Conservation (phyloP, 2,797 vertebrate species). For the Semaprochilodus insignis region DNA sequence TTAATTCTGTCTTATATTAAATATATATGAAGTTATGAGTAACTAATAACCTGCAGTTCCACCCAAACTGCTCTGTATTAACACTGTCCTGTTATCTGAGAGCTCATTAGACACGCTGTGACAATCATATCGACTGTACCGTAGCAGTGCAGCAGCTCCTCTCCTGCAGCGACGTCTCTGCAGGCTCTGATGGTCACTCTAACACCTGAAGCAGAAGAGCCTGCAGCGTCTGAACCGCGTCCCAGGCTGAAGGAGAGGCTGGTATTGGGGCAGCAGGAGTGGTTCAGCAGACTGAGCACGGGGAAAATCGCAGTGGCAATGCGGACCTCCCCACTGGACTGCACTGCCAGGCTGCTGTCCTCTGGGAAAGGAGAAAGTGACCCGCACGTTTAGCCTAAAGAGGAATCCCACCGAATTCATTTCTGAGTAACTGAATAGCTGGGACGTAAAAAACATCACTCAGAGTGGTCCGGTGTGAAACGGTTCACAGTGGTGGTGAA, state of each 20-base stretch:
- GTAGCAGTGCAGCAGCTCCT: slow-evolving; percentile 95
- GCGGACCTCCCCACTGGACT: slow-evolving; percentile 79
- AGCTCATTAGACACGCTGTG: neutral
- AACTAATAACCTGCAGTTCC: too few relatives aligned
- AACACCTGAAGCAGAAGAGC: slow-evolving; percentile 58
- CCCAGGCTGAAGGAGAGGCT: slow-evolving; percentile 82
- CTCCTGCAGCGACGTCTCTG: slow-evolving; percentile 77
- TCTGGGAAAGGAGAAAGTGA: slow-evolving; percentile 67
- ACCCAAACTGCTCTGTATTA: neutral
- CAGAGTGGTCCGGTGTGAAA: too few relatives aligned
- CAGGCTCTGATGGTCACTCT: slow-evolving; percentile 81
- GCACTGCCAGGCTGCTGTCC: slow-evolving; percentile 69
- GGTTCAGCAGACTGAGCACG: slow-evolving; percentile 92
- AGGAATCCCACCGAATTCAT: too few relatives aligned
- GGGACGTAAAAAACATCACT: too few relatives aligned
- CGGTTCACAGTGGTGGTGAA: too few relatives aligned
- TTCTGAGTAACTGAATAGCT: too few relatives aligned
- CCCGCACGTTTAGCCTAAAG: neutral
- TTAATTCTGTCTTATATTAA: too few relatives aligned
- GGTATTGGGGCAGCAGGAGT: slow-evolving; percentile 93
- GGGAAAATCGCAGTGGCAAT: slow-evolving; percentile 92
- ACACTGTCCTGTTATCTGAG: neutral
- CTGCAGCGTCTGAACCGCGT: neutral
- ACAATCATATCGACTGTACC: slow-evolving; percentile 75
- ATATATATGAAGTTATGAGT: too few relatives aligned